Conservation (phyloP, 2,888 invertebrate genomes). For the Hydrotaea diabolus region DNA sequence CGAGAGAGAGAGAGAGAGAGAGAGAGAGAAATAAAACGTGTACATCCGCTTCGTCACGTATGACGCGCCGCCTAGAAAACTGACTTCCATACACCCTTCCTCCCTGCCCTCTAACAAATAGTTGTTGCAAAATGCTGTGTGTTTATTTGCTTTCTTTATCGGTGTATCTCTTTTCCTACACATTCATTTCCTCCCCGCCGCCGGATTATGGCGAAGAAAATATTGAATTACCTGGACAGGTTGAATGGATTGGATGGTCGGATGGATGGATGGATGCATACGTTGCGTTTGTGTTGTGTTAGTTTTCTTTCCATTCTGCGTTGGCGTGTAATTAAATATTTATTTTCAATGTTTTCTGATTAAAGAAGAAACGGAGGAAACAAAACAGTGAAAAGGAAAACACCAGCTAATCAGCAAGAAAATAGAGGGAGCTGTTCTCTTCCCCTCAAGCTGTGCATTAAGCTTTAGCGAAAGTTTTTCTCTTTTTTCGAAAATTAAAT, state of each 20-base stretch:
- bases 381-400: slow-evolving; percentile 9
- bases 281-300: slow-evolving; percentile 12
- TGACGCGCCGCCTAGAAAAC: background rate
- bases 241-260: slow-evolving; percentile 26
- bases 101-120: no score
- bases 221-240: slow-evolving; percentile 57
- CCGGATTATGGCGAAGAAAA: slow-evolving; percentile 22
- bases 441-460: background rate
- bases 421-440: slow-evolving; percentile 2
- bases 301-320: slow-evolving; percentile 26
- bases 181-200: background rate
- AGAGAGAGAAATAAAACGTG: background rate
- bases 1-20: no score
- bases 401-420: background rate
- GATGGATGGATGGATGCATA: background rate
- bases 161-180: slow-evolving; percentile 3
- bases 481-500: background rate
- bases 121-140: background rate
- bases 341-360: slow-evolving; percentile 29
- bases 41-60: slow-evolving; percentile 51
- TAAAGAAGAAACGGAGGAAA: slow-evolving; percentile 5
- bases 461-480: background rate
- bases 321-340: slow-evolving; percentile 66
- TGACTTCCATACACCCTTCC: no score
- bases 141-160: slow-evolving; percentile 32